phyloP scores from a whole-genome alignment of 2,888 invertebrate species.

The Scaptomyza tumidula region DNA sequence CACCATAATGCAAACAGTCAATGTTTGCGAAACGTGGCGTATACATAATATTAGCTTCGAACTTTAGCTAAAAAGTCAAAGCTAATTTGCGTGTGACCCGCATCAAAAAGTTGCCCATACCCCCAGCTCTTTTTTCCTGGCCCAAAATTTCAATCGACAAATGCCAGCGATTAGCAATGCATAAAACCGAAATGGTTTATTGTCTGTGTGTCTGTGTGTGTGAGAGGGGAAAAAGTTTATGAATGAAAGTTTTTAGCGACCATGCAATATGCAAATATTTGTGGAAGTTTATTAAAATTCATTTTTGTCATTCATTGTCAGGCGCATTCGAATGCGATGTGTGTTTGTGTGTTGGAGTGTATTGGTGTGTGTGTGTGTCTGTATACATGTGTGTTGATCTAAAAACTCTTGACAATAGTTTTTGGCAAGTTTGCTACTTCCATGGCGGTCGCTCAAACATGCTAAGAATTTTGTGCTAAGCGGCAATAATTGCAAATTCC shows the following conservation, averaged over 20 bases:
- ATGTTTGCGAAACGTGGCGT: constrained; percentile 61
- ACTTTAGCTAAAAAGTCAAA: constrained; percentile 58
- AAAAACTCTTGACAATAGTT: constrained; percentile 76
- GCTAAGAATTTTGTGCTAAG: constrained; percentile 74
- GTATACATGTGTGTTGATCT: constrained; percentile 41
- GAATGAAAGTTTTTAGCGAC: constrained; percentile 74
- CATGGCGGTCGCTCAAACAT: constrained; percentile 63
- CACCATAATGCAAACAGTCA: constrained; percentile 37
- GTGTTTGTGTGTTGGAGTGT: neutral
- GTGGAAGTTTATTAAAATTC: constrained; percentile 78
- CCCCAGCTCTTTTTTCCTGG: neutral
- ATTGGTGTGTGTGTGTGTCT: constrained; percentile 9
- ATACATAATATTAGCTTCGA: constrained; percentile 68
- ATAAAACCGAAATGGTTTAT: constrained; percentile 72
- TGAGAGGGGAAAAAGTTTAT: constrained; percentile 55
- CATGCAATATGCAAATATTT: constrained; percentile 78
- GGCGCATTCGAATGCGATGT: constrained; percentile 15
- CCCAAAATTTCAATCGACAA: constrained; percentile 53
- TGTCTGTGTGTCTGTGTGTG: constrained; percentile 60
- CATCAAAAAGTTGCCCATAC: constrained; percentile 68
- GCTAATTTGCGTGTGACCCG: constrained; percentile 76
- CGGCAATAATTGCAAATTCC: constrained; percentile 80
- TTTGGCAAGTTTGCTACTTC: constrained; percentile 72
- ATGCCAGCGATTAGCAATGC: constrained; percentile 53
- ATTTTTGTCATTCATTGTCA: constrained; percentile 76